Base-by-base conservation (phyloP, 2,797 vertebrate species). In the Hozukius guyotensis region DNA sequence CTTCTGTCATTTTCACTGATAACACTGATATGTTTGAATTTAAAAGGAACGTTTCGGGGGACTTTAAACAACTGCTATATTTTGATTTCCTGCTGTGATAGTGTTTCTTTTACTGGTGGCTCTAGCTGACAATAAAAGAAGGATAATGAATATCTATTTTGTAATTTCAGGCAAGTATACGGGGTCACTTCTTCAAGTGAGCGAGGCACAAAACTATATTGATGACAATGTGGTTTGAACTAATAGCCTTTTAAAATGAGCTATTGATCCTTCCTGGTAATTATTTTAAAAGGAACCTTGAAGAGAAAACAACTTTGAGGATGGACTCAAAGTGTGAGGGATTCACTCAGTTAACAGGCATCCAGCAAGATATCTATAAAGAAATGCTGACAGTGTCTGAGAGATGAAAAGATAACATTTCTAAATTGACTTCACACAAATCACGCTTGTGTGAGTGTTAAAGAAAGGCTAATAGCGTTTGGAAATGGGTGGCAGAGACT, bases 181-280 rank as follows among this genome's bases (percentile, higher is more conserved):
- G 8, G 27, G 60, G 74, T 49, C 67, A 81, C 75, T 86, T 84
- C 75, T 80, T 77, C 59, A 77, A 70, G 57, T 52, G 71, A 87
- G 75, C 20, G 2, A 60, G 34, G 70, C 62, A 67, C 36, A 6
- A 71, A 84, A 81, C 27, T 79, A 85, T 88, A 90, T 86, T 90
- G 87, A 92, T 87, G 88, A 88, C 88, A 74, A 64, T 49, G 83
- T 85, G 72, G 74, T 89, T 90, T 89, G 78, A 89, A 83, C 88
- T 81, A 88, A 85, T 68, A 90, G 82, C 69, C 81, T 92, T 93
- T 90, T 88, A 34, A 93, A 93, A 93, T 88, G 80, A 87, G 87
- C 60, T 91, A 93, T 93, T 80, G 90, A 94, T 94, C 77, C 66
- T 73, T 77, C 67, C 49, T 34, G 78, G 87, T 80, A 83, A 88